Conservation (phyloP, 2,888 invertebrate genomes). For the Gerosis bhagava region DNA sequence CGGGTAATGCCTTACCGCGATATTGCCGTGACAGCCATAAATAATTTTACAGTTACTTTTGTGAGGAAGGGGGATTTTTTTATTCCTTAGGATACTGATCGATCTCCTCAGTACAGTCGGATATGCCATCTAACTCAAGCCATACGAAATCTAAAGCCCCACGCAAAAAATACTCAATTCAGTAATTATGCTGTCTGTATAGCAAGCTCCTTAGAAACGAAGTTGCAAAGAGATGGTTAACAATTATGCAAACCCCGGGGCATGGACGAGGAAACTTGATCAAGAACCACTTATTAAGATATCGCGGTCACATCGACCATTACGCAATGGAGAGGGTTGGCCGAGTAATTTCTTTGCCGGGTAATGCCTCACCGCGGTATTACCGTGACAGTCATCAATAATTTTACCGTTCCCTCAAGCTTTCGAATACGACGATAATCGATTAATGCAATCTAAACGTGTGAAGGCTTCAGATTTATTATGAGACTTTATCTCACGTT, state of each 20-base stretch:
- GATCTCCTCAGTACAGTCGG: too few species aligned
- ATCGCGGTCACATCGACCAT: conserved; percentile 72
- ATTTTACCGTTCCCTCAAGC: conserved; percentile 58
- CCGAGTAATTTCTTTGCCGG: conserved; percentile 52
- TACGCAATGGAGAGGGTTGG: conserved; percentile 54
- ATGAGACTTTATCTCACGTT: conserved; percentile 23
- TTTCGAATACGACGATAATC: conserved; percentile 57
- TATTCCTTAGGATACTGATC: too few species aligned
- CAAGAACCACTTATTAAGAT: conserved; percentile 77
- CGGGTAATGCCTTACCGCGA: conserved; percentile 50
- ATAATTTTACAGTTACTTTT: conserved; percentile 65
- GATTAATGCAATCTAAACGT: conserved; percentile 40
- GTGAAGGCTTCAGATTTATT: conserved; percentile 27
- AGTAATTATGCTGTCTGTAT: too few species aligned
- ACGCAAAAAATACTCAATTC: too few species aligned
- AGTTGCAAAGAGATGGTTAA: conserved; percentile 49
- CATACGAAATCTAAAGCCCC: too few species aligned
- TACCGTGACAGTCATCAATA: conserved; percentile 70
- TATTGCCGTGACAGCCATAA: conserved; percentile 69
- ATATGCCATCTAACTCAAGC: too few species aligned
- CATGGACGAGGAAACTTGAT: conserved; percentile 60
- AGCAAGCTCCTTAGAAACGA: too few species aligned
- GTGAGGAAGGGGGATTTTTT: too few species aligned
- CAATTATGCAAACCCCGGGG: conserved; percentile 69
- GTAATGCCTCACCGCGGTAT: conserved; percentile 54